Percentiles rank a stretch among this genome's conserved stretches.
Conservation (phyloP, 2,888 invertebrate species). For the Polymixis flavicincta region DNA sequence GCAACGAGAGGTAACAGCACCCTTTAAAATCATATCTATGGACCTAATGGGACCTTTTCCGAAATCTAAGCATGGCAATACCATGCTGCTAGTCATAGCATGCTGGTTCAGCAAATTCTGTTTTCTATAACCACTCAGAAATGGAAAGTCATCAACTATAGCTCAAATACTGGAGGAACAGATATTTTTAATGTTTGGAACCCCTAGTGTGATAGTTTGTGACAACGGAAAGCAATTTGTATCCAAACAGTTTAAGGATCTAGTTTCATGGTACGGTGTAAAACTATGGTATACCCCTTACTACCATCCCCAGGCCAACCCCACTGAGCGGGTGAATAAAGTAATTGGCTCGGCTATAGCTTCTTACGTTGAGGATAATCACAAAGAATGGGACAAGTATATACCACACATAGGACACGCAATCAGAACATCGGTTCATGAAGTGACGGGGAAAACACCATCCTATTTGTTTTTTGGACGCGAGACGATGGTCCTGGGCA, state of each 20-base stretch:
- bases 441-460: conserved; percentile 13
- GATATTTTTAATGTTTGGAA: conserved; percentile 12
- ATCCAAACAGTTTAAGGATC: conserved; percentile 18
- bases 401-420: conserved; percentile 22
- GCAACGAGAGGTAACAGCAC: conserved; percentile 13
- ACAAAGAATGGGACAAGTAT: conserved; percentile 24
- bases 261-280: conserved; percentile 12
- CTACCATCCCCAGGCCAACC: conserved; percentile 12
- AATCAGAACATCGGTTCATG: conserved; percentile 17
- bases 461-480: conserved; percentile 10
- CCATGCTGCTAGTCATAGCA: conserved; percentile 16
- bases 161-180: no score
- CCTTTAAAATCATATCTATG: conserved; percentile 19
- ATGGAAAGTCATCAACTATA: no score
- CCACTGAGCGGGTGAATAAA: conserved; percentile 17
- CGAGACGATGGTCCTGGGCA: not conserved
- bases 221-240: conserved; percentile 28
- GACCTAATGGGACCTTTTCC: conserved; percentile 23
- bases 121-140: conserved; percentile 14
- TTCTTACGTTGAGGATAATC: conserved; percentile 24
- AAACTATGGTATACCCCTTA: conserved; percentile 16
- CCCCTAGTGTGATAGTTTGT: conserved; percentile 19
- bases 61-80: conserved; percentile 16
- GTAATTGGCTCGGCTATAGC: conserved; percentile 13
- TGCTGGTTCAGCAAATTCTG: conserved; percentile 27